Evolutionary conservation across 2,797 vertebrate species (phyloP).

Genomic region (Artibeus jamaicensis): DNA sequence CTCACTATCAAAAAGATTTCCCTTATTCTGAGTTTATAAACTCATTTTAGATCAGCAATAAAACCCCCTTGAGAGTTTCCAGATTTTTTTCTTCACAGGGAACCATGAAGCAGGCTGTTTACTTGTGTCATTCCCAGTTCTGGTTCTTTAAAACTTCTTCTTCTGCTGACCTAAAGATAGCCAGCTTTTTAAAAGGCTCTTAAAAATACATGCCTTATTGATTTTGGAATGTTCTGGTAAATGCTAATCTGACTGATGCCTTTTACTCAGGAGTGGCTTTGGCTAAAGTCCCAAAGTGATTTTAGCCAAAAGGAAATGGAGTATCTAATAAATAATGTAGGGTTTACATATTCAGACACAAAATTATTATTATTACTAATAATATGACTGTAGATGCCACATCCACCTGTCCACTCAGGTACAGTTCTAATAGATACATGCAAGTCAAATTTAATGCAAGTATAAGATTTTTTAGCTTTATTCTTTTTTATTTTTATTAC

Average conservation of each 20-base stretch:
- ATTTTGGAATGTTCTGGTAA: slow-evolving; percentile 69
- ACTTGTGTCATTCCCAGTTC: slow-evolving; percentile 48
- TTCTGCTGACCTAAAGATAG: slow-evolving; percentile 56
- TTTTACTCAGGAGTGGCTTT: slow-evolving; percentile 44
- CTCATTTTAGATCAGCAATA: slow-evolving; percentile 41
- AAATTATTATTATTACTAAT: background rate
- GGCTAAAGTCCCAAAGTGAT: slow-evolving; percentile 34
- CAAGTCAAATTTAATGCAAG: background rate
- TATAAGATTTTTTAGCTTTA: background rate
- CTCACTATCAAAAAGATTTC: background rate
- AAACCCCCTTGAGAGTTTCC: slow-evolving; percentile 41
- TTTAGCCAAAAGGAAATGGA: slow-evolving; percentile 52
- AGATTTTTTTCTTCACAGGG: slow-evolving; percentile 48
- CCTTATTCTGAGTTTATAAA: background rate
- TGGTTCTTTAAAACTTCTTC: slow-evolving; percentile 42
- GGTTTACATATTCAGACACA: background rate
- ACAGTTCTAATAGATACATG: background rate
- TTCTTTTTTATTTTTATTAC: background rate
- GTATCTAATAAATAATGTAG: slow-evolving; percentile 15
- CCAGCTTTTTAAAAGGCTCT: background rate
- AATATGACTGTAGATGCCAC: background rate
- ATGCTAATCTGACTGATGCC: slow-evolving; percentile 59
- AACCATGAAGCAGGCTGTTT: slow-evolving; percentile 47
- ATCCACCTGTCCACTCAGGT: background rate
- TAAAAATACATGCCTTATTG: slow-evolving; percentile 66